phyloP scores from a whole-genome alignment of 1,140 invertebrate species.

The Epicauta chinensis region DNA sequence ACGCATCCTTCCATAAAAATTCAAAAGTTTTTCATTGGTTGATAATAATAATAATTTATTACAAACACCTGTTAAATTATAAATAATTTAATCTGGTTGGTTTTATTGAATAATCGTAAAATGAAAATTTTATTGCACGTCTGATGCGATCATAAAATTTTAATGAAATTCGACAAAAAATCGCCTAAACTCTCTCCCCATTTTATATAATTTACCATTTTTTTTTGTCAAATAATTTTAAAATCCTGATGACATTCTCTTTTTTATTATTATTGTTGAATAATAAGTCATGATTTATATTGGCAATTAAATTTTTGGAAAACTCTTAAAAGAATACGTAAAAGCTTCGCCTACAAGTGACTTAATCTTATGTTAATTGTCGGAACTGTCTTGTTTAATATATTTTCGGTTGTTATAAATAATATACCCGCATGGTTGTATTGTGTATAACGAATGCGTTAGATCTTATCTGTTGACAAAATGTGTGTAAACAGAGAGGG shows the following conservation, averaged over 20 bases:
- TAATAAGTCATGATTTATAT: neutral
- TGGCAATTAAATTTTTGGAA: neutral
- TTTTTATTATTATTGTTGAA: too few species aligned
- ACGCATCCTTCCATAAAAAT: conserved; percentile 13
- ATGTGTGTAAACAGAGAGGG: neutral
- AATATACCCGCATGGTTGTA: conserved; percentile 1
- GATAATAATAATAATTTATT: too few species aligned
- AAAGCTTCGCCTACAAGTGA: neutral
- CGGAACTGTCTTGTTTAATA: too few species aligned
- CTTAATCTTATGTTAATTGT: too few species aligned
- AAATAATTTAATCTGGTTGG: conserved; percentile 13
- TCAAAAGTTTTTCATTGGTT: conserved; percentile 1
- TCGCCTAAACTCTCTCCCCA: neutral
- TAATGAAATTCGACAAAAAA: conserved; percentile 4
- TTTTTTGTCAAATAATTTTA: neutral
- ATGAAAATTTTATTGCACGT: conserved; percentile 9
- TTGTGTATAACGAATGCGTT: neutral
- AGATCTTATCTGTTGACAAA: conserved; percentile 5
- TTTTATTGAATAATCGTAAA: conserved; percentile 13
- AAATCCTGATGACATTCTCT: too few species aligned
- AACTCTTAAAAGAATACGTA: neutral
- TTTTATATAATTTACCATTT: conserved; percentile 1
- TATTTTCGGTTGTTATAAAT: neutral
- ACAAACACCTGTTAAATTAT: neutral
- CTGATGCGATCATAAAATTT: conserved; percentile 11